Percentiles rank a stretch among this genome's conserved stretches.
Evolutionary conservation across 2,113 vertebrate genomes (phyloP).

Genomic region (Phyllopteryx taeniolatus): DNA sequence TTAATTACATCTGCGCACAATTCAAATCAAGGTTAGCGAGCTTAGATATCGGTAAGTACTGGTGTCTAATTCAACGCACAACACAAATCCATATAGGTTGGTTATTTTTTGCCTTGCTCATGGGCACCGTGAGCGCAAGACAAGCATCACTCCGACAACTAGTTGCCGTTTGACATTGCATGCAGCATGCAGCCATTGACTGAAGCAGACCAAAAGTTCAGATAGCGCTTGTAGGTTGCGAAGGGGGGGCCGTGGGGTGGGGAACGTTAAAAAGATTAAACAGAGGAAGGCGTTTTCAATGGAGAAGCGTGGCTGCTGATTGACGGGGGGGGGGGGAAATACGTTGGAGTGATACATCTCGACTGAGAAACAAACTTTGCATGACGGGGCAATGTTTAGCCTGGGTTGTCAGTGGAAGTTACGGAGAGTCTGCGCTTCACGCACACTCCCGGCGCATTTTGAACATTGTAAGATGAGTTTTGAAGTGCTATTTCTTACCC

Average conservation of each 20-base stretch:
- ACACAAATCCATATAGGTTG: too few relatives aligned
- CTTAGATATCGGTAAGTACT: not conserved
- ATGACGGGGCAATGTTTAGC: not conserved
- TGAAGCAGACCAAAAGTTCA: too few relatives aligned
- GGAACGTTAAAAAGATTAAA: not conserved
- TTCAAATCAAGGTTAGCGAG: not conserved
- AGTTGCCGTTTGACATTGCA: not conserved
- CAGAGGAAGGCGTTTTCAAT: not conserved
- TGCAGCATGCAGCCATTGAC: too few relatives aligned
- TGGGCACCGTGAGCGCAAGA: too few relatives aligned
- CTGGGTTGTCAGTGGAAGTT: not conserved
- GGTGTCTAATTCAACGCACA: too few relatives aligned
- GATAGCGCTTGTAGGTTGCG: too few relatives aligned
- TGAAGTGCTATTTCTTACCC: slow-evolving; percentile 73
- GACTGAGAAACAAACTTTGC: not conserved
- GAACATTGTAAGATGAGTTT: not conserved
- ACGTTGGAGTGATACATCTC: not conserved
- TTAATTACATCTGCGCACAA: not conserved
- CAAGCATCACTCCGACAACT: too few relatives aligned
- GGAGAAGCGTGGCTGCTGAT: slow-evolving; percentile 36
- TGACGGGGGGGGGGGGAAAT: slow-evolving; percentile 10
- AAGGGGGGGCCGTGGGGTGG: too few relatives aligned
- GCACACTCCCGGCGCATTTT: not conserved
- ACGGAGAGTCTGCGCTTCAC: not conserved
- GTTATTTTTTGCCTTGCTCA: too few relatives aligned